phyloP scores from a whole-genome alignment of 2,888 invertebrate species.

The Leucophenga maculata region DNA sequence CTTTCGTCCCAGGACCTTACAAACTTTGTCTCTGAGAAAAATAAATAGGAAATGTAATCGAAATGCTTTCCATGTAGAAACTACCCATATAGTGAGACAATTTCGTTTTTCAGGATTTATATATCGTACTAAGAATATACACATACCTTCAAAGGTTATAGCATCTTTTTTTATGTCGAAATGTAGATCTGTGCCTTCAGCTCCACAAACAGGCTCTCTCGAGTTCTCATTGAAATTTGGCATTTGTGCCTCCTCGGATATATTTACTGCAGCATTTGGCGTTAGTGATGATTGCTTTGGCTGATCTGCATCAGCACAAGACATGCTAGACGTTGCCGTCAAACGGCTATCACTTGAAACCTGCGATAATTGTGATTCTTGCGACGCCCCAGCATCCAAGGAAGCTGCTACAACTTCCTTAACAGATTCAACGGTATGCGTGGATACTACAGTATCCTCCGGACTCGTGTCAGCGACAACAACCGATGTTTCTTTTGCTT shows the following conservation, averaged over 20 bases:
- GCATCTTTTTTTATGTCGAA: slow-evolving; percentile 71
- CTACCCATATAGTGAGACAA: no score
- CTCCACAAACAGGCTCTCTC: slow-evolving; percentile 45
- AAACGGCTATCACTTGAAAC: slow-evolving; percentile 76
- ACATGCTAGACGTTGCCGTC: slow-evolving; percentile 68
- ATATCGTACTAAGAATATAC: no score
- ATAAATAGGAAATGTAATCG: no score
- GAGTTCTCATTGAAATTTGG: slow-evolving; percentile 70
- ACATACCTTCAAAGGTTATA: slow-evolving; percentile 69
- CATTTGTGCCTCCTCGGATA: slow-evolving; percentile 72
- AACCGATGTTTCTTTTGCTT: not conserved
- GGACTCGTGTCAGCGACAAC: not conserved
- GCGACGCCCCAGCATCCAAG: slow-evolving; percentile 72
- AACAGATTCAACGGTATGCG: slow-evolving; percentile 39
- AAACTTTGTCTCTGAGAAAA: no score
- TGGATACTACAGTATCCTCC: slow-evolving; percentile 18
- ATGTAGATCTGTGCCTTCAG: slow-evolving; percentile 52
- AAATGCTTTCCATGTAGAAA: no score
- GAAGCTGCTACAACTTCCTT: slow-evolving; percentile 51
- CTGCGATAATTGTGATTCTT: slow-evolving; percentile 78
- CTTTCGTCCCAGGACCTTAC: no score
- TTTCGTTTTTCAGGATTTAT: no score
- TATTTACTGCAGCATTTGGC: slow-evolving; percentile 69
- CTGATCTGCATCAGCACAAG: slow-evolving; percentile 74
- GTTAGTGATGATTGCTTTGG: slow-evolving; percentile 67